These are phyloP conservation scores for Drosophila jambulina DNA, from an alignment of 1,140 invertebrate genomes.

Conservation along the genomic window DNA sequence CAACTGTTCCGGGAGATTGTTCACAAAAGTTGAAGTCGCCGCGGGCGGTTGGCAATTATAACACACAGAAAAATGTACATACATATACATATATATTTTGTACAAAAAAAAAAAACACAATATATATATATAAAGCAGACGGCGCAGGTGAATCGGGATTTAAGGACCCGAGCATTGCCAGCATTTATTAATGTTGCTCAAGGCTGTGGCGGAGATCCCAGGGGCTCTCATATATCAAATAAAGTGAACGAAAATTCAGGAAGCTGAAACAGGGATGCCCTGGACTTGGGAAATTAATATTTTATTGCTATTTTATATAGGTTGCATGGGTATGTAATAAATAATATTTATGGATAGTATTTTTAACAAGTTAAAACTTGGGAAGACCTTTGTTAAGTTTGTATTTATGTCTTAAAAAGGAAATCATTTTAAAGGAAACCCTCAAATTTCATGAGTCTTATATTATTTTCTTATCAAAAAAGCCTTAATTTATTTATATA, in stretches of 20 bases:
- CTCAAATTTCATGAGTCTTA: neutral
- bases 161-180: conserved; percentile 37
- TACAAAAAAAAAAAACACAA: neutral
- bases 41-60: conserved; percentile 75
- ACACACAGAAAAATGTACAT: conserved; percentile 43
- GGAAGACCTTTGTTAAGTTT: neutral
- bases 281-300: neutral
- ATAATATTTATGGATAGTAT: neutral
- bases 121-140: conserved; percentile 23
- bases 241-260: conserved; percentile 4
- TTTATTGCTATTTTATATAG: neutral
- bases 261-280: conserved; percentile 1
- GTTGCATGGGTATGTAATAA: neutral
- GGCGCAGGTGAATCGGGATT: conserved; percentile 48
- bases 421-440: neutral
- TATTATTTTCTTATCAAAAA: neutral
- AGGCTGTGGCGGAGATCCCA: conserved; percentile 29
- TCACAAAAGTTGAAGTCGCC: conserved; percentile 58
- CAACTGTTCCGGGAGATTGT: conserved; percentile 37
- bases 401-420: neutral
- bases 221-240: conserved; percentile 40
- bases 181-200: conserved; percentile 46
- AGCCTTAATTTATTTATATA: too few species aligned
- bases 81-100: conserved; percentile 7
- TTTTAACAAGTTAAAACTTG: neutral